Base-by-base conservation (phyloP, 1,140 invertebrate species). In the Theocolax elegans region DNA sequence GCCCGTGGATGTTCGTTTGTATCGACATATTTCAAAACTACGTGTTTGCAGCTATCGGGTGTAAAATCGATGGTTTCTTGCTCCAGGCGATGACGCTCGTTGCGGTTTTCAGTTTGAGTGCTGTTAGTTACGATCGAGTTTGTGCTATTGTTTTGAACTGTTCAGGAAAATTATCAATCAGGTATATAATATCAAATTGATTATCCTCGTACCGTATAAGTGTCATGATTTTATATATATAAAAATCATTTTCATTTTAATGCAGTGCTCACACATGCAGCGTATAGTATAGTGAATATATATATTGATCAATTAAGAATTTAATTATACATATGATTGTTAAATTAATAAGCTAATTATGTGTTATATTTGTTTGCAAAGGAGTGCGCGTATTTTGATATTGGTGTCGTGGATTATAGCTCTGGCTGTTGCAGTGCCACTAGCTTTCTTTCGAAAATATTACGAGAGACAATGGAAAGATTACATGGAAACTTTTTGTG, bases 71-170 rank as follows among this genome's bases (percentile, higher is more conserved):
- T 79, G 92, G 90, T 10, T 91, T 91, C 71, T 74, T 91, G 3
- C 89, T 92, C 79, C 89, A 91, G 54, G 85, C 89, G 3, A 86
- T 92, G 51, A 83, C 94, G 3, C 81, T 94, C 35, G 88, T 90
- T 10, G 58, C 91, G 59, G 92, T 95, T 0, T 90, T 93, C 48
- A 94, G 91, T 38, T 85, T 96, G 48, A 91, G 93, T 17, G 87
- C 90, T 4, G 92, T 96, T 31, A 94, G 92, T n/a, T 91, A 94
- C 63, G 93, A 96, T 79, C 87, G 94, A 21, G 87, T 95, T 15
- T 90, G 93, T 9, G 92, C 93, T 7, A 92, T 95, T 25, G 91
- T 92, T 0, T 85, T 93, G 70, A 92, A 93, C 13, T 81, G 89
- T 76, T 88, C 93, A 77, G 89, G 88, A 7, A 85, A 90, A 74